Percentiles rank a stretch among this genome's conserved stretches.
Evolutionary conservation across 2,888 invertebrate genomes (phyloP).

Genomic region (Hyles lineata): DNA sequence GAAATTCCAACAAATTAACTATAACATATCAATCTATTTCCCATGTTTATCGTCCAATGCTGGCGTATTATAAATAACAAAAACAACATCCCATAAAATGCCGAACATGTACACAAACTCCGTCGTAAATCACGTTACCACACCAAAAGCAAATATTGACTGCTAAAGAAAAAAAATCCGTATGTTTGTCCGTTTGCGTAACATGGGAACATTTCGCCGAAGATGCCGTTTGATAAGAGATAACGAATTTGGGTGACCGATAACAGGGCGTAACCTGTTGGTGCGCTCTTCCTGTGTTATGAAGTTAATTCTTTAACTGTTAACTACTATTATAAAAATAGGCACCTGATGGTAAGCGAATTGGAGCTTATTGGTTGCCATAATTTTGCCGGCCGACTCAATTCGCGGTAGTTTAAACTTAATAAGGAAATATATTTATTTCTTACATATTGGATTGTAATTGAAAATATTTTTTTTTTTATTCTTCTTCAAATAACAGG

Average conservation of each 20-base stretch:
- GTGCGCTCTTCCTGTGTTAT: not conserved
- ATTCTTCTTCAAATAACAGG: no score
- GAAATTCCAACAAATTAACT: no score
- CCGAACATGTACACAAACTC: conserved; percentile 9
- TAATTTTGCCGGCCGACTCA: no score
- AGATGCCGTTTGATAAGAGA: conserved; percentile 27
- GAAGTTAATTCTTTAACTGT: not conserved
- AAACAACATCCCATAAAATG: not conserved
- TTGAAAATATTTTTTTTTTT: no score
- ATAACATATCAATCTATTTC: not conserved
- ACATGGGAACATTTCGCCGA: conserved; percentile 26
- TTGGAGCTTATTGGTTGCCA: no score
- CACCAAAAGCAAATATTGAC: conserved; percentile 21
- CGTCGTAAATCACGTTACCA: conserved; percentile 18
- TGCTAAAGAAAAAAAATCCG: not conserved
- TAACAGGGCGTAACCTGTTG: conserved; percentile 17
- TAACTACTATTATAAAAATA: not conserved
- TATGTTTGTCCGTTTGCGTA: conserved; percentile 16
- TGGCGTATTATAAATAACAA: not conserved
- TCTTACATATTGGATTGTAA: no score
- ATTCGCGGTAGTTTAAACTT: no score
- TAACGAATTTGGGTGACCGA: conserved; percentile 25
- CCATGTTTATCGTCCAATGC: not conserved
- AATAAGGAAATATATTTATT: no score
- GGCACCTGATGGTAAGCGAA: no score